Conservation (phyloP, 2,113 vertebrate species). For the Okapia johnstoni region DNA sequence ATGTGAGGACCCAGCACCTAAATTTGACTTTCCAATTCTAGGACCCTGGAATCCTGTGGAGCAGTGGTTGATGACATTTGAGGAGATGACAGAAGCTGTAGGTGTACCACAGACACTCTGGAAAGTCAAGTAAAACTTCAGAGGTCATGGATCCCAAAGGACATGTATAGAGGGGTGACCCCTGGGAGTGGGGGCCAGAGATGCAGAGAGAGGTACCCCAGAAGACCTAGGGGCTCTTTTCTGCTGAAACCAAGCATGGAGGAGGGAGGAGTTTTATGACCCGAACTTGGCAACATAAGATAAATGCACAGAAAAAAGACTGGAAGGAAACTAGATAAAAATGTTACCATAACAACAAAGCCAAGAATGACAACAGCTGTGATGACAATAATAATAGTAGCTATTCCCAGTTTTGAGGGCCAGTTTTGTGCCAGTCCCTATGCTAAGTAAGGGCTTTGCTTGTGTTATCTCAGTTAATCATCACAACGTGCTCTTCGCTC, state of each 20-base stretch:
- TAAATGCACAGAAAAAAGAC: not conserved
- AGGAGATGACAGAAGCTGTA: not conserved
- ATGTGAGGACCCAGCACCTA: not conserved
- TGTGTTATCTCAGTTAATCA: not conserved
- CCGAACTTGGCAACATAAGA: not conserved
- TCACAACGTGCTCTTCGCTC: not conserved
- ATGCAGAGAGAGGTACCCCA: not conserved
- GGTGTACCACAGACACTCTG: not conserved
- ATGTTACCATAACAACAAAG: not conserved
- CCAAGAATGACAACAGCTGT: not conserved
- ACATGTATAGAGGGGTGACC: not conserved
- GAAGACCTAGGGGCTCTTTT: not conserved
- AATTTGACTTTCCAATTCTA: not conserved
- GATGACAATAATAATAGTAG: not conserved
- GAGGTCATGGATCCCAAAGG: not conserved
- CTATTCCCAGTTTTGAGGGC: not conserved
- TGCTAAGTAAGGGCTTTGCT: not conserved
- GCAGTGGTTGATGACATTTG: not conserved
- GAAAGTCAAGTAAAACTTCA: not conserved
- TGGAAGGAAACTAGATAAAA: constrained; percentile 13
- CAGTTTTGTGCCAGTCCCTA: not conserved
- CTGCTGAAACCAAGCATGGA: not conserved
- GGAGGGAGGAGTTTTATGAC: not conserved
- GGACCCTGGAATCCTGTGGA: not conserved
- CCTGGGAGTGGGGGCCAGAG: not conserved